Percentiles rank a stretch among this genome's conserved stretches.
phyloP scores from a whole-genome alignment of 1,140 invertebrate genomes.

The Odontomachus brunneus region DNA sequence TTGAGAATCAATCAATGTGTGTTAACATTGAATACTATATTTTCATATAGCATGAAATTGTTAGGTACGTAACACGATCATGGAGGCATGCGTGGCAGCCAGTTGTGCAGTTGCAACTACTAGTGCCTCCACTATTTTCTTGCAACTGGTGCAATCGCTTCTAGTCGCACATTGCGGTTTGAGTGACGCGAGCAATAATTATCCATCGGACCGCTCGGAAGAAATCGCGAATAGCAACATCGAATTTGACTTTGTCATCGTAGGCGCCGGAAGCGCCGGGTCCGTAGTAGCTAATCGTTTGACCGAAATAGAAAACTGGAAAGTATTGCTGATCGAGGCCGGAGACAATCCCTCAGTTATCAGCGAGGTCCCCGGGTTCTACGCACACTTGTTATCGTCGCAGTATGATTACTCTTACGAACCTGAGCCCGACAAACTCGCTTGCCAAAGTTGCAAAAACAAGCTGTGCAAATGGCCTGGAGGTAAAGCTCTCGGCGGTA shows the following conservation, averaged over 20 bases:
- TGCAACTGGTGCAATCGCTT: constrained; percentile 84
- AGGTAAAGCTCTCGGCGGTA: constrained; percentile 91
- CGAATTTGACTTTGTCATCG: constrained; percentile 87
- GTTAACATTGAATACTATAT: no score
- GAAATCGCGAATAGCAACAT: constrained; percentile 76
- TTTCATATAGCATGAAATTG: background rate
- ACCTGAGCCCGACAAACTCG: constrained; percentile 85
- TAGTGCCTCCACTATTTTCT: constrained; percentile 67
- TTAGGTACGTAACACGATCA: constrained; percentile 27
- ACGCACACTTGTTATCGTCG: constrained; percentile 84
- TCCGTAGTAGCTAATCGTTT: constrained; percentile 88
- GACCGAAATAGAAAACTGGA: constrained; percentile 84
- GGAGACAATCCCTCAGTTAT: constrained; percentile 82
- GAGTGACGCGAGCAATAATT: constrained; percentile 62
- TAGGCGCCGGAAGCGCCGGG: constrained; percentile 89
- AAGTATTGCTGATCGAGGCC: constrained; percentile 86
- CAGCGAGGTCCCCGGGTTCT: constrained; percentile 86
- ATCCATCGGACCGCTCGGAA: constrained; percentile 84
- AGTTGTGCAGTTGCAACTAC: constrained; percentile 65
- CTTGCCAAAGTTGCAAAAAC: constrained; percentile 85
- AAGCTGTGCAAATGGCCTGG: constrained; percentile 89
- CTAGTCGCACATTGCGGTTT: constrained; percentile 86
- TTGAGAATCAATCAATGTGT: no score
- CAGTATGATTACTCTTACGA: constrained; percentile 89
- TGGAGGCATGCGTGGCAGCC: constrained; percentile 78